phyloP scores from a whole-genome alignment of 2,888 invertebrate genomes.

The Bellardia pandia region DNA sequence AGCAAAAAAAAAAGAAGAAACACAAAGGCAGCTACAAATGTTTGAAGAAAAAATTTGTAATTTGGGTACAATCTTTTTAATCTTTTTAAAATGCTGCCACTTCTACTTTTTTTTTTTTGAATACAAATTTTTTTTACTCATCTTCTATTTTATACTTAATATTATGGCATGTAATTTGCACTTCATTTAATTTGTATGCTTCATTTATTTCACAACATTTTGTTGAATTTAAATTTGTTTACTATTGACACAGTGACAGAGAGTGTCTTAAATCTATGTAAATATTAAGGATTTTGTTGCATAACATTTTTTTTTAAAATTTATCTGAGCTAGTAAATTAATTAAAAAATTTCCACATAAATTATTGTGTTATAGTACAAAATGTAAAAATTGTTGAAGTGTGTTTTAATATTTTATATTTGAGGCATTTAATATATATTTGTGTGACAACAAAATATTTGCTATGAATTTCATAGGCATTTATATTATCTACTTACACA shows the following conservation, averaged over 20 bases:
- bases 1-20: neutral
- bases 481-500: too few species aligned
- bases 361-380: neutral
- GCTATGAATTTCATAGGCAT: too few species aligned
- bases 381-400: neutral
- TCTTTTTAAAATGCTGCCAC: conserved; percentile 47
- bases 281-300: neutral
- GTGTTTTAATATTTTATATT: neutral
- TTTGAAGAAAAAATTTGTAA: conserved; percentile 27
- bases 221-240: conserved; percentile 16
- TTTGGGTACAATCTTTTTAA: conserved; percentile 44
- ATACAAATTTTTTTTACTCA: conserved; percentile 13
- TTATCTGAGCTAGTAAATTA: neutral
- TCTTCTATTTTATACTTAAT: conserved; percentile 29
- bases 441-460: too few species aligned
- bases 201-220: conserved; percentile 48
- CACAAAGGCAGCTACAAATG: conserved; percentile 31
- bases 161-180: conserved; percentile 64
- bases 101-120: neutral
- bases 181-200: conserved; percentile 69
- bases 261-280: neutral
- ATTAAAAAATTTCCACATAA: conserved; percentile 13
- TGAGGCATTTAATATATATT: too few species aligned
- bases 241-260: neutral
- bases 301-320: neutral